phyloP scores from a whole-genome alignment of 2,888 invertebrate genomes.

The Nezara viridula region DNA sequence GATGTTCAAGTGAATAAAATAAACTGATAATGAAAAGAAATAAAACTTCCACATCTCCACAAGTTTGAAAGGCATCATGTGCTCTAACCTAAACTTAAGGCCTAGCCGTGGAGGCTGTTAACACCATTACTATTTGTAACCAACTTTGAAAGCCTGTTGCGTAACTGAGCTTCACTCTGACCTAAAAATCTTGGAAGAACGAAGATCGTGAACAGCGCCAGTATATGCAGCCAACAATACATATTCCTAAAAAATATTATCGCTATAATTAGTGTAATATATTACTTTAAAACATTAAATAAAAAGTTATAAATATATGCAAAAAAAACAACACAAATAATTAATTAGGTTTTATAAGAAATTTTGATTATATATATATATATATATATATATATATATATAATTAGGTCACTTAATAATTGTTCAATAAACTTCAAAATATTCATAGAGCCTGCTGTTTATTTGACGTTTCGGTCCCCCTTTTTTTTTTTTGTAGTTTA shows the following conservation, averaged over 20 bases:
- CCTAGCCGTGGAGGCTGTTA: constrained; percentile 60
- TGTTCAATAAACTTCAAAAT: too few species aligned
- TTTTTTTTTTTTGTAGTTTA: too few species aligned
- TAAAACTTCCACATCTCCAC: not conserved
- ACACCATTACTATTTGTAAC: constrained; percentile 63
- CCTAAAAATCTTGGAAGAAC: constrained; percentile 67
- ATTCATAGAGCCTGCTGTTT: too few species aligned
- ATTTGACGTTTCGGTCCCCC: too few species aligned
- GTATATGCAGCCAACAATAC: constrained; percentile 70
- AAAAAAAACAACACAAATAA: too few species aligned
- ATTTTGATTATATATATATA: too few species aligned
- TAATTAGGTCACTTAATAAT: too few species aligned
- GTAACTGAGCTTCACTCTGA: constrained; percentile 62
- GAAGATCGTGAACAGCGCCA: constrained; percentile 68
- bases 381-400: too few species aligned
- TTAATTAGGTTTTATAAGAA: too few species aligned
- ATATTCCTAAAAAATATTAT: constrained; percentile 68
- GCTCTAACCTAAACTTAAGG: constrained; percentile 27
- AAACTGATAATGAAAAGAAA: not conserved
- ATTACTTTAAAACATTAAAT: too few species aligned
- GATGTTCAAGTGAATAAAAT: not conserved
- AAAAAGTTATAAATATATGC: too few species aligned
- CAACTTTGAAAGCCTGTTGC: constrained; percentile 62
- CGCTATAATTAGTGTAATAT: not conserved
- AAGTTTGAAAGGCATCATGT: constrained; percentile 35